Base-by-base conservation (phyloP, 2,113 vertebrate genomes). In the Ptyas mucosa region DNA sequence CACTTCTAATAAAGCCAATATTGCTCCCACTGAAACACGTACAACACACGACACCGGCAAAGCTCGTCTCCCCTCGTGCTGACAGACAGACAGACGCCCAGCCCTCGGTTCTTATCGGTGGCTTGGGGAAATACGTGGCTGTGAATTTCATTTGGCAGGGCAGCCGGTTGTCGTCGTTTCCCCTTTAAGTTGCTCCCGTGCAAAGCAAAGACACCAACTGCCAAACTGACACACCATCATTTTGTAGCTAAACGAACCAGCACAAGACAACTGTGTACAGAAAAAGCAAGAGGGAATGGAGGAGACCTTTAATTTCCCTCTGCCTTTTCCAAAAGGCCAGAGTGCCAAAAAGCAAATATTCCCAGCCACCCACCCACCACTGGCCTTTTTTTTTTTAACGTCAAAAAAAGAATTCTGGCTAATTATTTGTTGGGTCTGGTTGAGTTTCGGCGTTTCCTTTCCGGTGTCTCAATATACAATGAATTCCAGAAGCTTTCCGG, bases 161-260 rank as follows among this genome's bases (percentile, higher is more conserved):
- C 55, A 81, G 91, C 93, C 64, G 64, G 29, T 7, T 7, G 64
- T 15, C 4, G 0, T 18, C 7, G 64, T 34, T 55, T 87, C 57
- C 0, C n/a, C 91, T 92, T 92, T 88, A 34, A 93, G 93, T 86
- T 89, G 94, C 53, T 51, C 8, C 29, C 29, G 5, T 24, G 26
- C 8, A 49, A 51, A 51, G 81, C 54, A 5, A 54, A 86, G 34
- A 46, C n/a, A 39, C 39, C 81, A 91, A 87, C 5, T n/a, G 90
- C 39, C 55, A 10, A 61, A 61, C 49, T 58, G 14, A n/a, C 26
- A 94, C 75, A 93, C 18, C 51, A 9, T 94, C 93, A 57, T 26
- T 96, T 95, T 92, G 26, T 91, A 24, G 85, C 88, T 94, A 96
- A 95, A 94, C 87, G 93, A 96, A 96, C 95, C 34, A 1, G 26